Base-by-base conservation (phyloP, 2,888 invertebrate species). In the Lochmaea crataegi region DNA sequence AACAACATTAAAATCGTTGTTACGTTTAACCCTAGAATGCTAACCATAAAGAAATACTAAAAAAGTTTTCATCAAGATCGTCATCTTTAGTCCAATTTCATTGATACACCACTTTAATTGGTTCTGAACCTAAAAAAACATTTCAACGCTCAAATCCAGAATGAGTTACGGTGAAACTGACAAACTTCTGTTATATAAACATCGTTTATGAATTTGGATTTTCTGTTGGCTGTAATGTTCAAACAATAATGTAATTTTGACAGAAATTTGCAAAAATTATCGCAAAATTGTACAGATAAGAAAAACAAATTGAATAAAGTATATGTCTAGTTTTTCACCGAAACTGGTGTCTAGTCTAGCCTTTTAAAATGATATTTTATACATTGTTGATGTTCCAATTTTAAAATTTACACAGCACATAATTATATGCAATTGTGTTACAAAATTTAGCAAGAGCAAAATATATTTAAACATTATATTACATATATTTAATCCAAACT, bases 121-220 rank as follows among this genome's bases (percentile, higher is more conserved):
- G n/a, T 65, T 65, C 65, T 41, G 53, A 65, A 65, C 65, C 65
- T 65, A 65, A 65, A 65, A 64, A 65, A 65, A 65, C 48, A 65
- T 65, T 65, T 53, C 14, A 65, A 65, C 41, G 18, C 65, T 65
- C 22, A 56, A 56, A 56, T 53, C 16, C 18, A 53, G 53, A 53
- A 18, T 53, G 1, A 53, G 53, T 18, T 53, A 53, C 2, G 1
- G 18, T 11, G 18, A 53, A 53, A 53, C 16, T 18, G 11, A 10
- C 9, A 18, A 16, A 53, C 53, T 53, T 53, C 53, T 53, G 53
- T 18, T 53, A 53, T 53, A 16, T 14, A 45, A 14, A 45, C 11
- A 45, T 12, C 14, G 14, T 45, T 45, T 14, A 45, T 12, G 11
- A 45, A 12, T 45, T 12, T 42, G 10, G 12, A 12, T 42, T 45